Base-by-base conservation (phyloP, 2,888 invertebrate genomes). In the Melinopterus prodromus region DNA sequence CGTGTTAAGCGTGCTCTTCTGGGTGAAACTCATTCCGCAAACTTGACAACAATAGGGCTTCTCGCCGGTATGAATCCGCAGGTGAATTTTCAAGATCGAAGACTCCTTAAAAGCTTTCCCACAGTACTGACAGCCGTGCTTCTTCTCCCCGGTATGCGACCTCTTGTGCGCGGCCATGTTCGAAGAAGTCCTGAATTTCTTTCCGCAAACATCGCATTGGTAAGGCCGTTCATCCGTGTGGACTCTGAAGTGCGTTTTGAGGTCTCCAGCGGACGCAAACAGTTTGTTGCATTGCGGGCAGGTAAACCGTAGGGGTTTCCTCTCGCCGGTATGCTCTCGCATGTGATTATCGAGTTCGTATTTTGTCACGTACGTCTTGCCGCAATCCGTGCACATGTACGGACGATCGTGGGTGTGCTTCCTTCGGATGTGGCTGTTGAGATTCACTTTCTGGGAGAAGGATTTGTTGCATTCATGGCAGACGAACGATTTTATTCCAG, bases 331-430 rank as follows among this genome's bases (percentile, higher is more conserved):
- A 80, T 87, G 87, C 16, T 84, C 84, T 69, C 86, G 82, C 6
- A 81, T 82, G 74, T 87, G 87, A 71, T 83, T 85, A 78, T 86
- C 85, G 12, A 87, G 81, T 77, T 86, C 85, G 71, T 84, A 84
- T 81, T 84, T 84, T 0, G 85, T 85, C 0, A 86, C 84, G 80
- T 81, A 86, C 0, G 85, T 83, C 74, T 85, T 83, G 5, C 85
- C 85, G 81, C 87, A 87, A 35, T 84, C 82, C 75, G 83, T 85
- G 77, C 87, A 87, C 83, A 85, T 84, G 76, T 84, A 86, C 14
- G 86, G 86, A 75, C 86, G 85, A 78, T 86, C 86, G 38, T 84
- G 84, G 2, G 86, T 85, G 77, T 86, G 86, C 74, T 84, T 85
- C 0, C 83, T 83, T 38, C 86, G 82, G 26, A 86, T 84, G 76